Conservation (phyloP, 2,888 invertebrate species). For the Scaptomyza cyrtandrae region DNA sequence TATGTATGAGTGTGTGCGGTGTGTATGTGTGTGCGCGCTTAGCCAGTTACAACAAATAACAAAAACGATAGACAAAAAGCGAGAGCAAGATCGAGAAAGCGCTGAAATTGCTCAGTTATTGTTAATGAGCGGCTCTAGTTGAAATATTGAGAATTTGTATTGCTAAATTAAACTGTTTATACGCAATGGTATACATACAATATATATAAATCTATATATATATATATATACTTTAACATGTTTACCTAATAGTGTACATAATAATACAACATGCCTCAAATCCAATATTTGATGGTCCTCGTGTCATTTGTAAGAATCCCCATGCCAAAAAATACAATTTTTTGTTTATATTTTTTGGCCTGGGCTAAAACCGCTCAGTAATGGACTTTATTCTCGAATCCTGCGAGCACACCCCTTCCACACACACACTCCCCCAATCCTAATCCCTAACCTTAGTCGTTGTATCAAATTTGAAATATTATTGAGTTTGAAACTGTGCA, state of each 20-base stretch:
- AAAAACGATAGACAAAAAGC: constrained; percentile 25
- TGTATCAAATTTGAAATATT: constrained; percentile 59
- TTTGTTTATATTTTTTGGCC: constrained; percentile 6
- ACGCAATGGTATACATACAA: constrained; percentile 78
- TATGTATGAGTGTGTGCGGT: constrained; percentile 44
- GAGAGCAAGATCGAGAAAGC: not conserved
- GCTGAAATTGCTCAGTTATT: constrained; percentile 67
- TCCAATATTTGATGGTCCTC: constrained; percentile 24
- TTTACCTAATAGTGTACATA: constrained; percentile 62
- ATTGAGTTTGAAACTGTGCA: constrained; percentile 62
- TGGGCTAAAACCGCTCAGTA: constrained; percentile 41
- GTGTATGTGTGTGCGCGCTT: constrained; percentile 64
- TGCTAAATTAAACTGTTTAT: constrained; percentile 81
- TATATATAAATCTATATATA: constrained; percentile 55
- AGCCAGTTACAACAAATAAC: constrained; percentile 49
- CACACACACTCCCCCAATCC: not conserved
- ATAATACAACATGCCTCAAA: constrained; percentile 32
- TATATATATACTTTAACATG: constrained; percentile 56
- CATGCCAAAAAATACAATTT: constrained; percentile 3
- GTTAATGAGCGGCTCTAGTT: constrained; percentile 63
- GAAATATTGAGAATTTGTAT: constrained; percentile 69
- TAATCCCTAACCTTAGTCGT: constrained; percentile 45
- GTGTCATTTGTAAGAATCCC: constrained; percentile 33
- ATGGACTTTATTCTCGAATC: constrained; percentile 33
- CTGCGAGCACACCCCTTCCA: constrained; percentile 17